phyloP scores from a whole-genome alignment of 2,888 invertebrate genomes.

The Euplexia lucipara region DNA sequence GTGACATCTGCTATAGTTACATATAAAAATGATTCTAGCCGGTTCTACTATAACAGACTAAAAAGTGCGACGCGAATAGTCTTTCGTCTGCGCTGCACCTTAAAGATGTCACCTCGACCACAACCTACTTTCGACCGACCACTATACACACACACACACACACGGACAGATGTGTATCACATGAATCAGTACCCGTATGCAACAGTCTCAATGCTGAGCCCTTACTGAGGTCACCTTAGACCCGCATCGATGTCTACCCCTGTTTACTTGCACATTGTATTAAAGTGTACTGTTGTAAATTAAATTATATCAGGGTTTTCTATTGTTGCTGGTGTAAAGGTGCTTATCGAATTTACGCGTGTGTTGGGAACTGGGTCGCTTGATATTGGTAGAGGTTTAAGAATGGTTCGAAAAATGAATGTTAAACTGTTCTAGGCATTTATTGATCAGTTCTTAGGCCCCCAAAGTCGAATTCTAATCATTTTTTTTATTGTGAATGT shows the following conservation, averaged over 20 bases:
- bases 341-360: conserved; percentile 19
- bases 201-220: conserved; percentile 41
- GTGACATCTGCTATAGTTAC: no score
- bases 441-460: no score
- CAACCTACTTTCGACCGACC: conserved; percentile 10
- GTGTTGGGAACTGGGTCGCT: neutral
- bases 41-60: no score
- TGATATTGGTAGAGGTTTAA: neutral
- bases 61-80: no score
- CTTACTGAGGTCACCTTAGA: conserved; percentile 52
- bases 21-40: no score
- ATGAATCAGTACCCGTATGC: conserved; percentile 44
- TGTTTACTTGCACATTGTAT: conserved; percentile 34
- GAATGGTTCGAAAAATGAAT: no score
- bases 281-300: conserved; percentile 48
- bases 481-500: no score
- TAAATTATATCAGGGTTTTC: conserved; percentile 24
- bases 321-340: neutral
- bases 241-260: conserved; percentile 52
- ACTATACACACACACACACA: conserved; percentile 3
- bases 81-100: no score
- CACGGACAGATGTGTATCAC: conserved; percentile 19
- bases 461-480: no score
- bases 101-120: conserved; percentile 31
- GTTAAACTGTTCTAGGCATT: no score